Base-by-base conservation (phyloP, 2,113 vertebrate species). In the Dasypus novemcinctus region DNA sequence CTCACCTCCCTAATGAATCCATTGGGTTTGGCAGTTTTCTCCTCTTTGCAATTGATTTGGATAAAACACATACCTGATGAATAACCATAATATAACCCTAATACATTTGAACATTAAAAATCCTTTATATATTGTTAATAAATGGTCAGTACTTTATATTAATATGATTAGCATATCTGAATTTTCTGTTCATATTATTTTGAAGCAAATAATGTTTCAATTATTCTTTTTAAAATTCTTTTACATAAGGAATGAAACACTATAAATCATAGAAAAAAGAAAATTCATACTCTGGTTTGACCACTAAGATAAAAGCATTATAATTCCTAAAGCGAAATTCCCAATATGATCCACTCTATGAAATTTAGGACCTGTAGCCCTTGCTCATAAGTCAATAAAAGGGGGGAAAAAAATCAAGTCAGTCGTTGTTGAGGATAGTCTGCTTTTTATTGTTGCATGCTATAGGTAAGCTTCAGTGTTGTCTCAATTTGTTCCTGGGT, bases 181-280 rank as follows among this genome's bases (percentile, higher is more conserved):
- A 75, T 85, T 66, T 94, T 94, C 57, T 79, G 41, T 91, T 91
- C 49, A 15, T 85, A 46, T 84, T 88, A 81, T 87, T 84, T 71
- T 89, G 79, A 72, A 83, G 43, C 46, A 92, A 89, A 95, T 80
- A 57, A 33, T 88, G 33, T 92, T 85, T 85, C 15, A 94, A 49
- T 79, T 23, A 76, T 36, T 61, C 4, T 92, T 93, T 79, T 69
- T 33, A 89, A 79, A 91, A 59, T 59, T 43, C 13, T 23, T 52
- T 91, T 61, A 88, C 9, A 49, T 57, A 80, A 91, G 59, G 94
- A 84, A 61, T 57, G 10, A 87, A 94, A 13, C n/a, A 66, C 1
- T 41, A 43, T 33, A 95, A 85, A 69, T 83, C 66, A 76, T 21
- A 25, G 31, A 95, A 84, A 76, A 81, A 20, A 71, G 90, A 14